Evolutionary conservation across 1,140 invertebrate genomes (phyloP).

Genomic region (Aphaenogaster rudis): DNA sequence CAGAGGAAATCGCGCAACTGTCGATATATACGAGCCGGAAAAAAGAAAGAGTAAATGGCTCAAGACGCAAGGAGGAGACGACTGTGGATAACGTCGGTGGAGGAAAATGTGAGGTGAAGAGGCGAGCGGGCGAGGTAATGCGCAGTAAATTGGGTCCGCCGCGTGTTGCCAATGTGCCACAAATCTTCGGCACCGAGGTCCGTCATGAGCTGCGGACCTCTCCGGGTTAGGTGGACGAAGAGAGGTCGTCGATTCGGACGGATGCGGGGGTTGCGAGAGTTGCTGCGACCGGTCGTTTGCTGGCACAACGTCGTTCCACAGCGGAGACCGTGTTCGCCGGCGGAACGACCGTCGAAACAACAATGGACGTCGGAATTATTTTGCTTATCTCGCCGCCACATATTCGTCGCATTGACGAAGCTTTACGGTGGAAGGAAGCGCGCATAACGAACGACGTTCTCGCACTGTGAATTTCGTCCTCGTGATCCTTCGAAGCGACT

Average conservation of each 20-base stretch:
- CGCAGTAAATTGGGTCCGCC: slow-evolving; percentile 77
- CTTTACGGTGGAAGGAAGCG: slow-evolving; percentile 13
- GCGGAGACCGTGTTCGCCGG: slow-evolving; percentile 39
- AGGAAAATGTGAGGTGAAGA: slow-evolving; percentile 32
- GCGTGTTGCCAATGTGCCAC: slow-evolving; percentile 76
- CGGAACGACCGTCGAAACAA: slow-evolving; percentile 38
- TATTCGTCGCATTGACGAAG: slow-evolving; percentile 1
- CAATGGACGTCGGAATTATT: slow-evolving; percentile 62
- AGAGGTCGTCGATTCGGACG: slow-evolving; percentile 38
- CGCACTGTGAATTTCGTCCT: slow-evolving; percentile 13
- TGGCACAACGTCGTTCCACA: slow-evolving; percentile 33
- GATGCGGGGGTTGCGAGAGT: slow-evolving; percentile 30
- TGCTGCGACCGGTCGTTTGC: slow-evolving; percentile 60
- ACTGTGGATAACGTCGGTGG: slow-evolving; percentile 56
- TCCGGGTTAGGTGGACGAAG: slow-evolving; percentile 42
- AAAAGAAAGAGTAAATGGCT: slow-evolving; percentile 16
- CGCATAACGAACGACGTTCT: not conserved
- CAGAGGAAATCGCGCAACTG: slow-evolving; percentile 32
- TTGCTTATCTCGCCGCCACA: slow-evolving; percentile 68
- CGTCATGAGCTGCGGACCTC: slow-evolving; percentile 62
- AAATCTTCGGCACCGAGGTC: slow-evolving; percentile 71
- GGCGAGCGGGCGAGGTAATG: slow-evolving; percentile 71
- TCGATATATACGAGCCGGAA: slow-evolving; percentile 12
- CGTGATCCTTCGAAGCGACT: not conserved
- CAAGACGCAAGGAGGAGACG: slow-evolving; percentile 65